Percentiles rank a stretch among this genome's conserved stretches.
phyloP scores from a whole-genome alignment of 2,888 invertebrate species.

The Chironomus tentans region DNA sequence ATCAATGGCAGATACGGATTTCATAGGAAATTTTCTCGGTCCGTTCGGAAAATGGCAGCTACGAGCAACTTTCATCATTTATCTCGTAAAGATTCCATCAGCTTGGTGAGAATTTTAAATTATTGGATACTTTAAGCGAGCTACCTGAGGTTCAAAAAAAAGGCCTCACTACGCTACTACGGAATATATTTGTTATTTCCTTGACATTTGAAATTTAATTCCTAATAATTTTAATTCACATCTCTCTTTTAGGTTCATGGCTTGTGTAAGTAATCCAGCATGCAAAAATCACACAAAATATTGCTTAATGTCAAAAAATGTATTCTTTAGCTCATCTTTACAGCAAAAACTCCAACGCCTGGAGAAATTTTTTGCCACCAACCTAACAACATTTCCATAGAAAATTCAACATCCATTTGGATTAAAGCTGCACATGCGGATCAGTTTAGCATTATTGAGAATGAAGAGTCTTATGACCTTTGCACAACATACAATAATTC shows the following conservation, averaged over 20 bases:
- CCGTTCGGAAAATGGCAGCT: conserved; percentile 44
- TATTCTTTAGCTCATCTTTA: neutral
- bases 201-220: too few relatives aligned
- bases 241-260: conserved; percentile 36
- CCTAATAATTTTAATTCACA: too few relatives aligned
- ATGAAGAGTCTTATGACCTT: neutral
- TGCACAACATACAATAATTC: neutral
- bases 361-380: neutral
- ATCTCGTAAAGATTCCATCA: conserved; percentile 43
- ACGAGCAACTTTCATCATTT: conserved; percentile 41
- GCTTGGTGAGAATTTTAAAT: conserved; percentile 37
- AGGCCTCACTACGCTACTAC: too few relatives aligned
- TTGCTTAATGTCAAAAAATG: too few relatives aligned
- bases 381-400: neutral
- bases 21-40: conserved; percentile 41
- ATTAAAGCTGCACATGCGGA: neutral
- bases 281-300: too few relatives aligned
- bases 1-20: conserved; percentile 32
- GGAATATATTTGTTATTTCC: too few relatives aligned
- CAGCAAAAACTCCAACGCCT: neutral
- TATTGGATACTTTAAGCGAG: too few relatives aligned
- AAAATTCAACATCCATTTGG: neutral
- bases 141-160: too few relatives aligned
- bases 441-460: neutral
- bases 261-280: conserved; percentile 28